Evolutionary conservation across 2,888 invertebrate species (phyloP).

Genomic region (Polia nebulosa): DNA sequence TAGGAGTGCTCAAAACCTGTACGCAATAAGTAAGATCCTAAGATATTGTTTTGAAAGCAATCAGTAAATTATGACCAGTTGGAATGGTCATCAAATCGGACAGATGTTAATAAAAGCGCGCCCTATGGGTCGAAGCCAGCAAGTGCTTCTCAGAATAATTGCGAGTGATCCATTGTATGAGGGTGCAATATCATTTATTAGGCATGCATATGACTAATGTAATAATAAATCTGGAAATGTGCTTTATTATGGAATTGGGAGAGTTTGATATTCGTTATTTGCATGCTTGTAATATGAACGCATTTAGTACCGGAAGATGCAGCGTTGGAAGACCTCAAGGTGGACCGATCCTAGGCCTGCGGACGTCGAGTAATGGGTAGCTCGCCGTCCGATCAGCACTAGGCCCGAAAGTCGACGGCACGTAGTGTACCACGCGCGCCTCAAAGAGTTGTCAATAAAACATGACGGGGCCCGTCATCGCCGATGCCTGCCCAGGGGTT

Average conservation of each 20-base stretch:
- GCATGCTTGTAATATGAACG: not conserved
- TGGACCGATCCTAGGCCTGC: too few species aligned
- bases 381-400: too few species aligned
- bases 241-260: not conserved
- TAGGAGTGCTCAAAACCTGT: too few species aligned
- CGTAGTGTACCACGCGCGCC: too few species aligned
- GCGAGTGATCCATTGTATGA: conserved; percentile 32
- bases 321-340: too few species aligned
- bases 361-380: too few species aligned
- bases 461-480: too few species aligned
- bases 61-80: conserved; percentile 2
- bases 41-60: not conserved
- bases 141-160: conserved; percentile 62
- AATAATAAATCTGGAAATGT: conserved; percentile 46
- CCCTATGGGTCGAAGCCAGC: conserved; percentile 44
- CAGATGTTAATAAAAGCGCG: conserved; percentile 66
- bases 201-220: conserved; percentile 45
- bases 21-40: not conserved
- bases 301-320: too few species aligned
- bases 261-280: not conserved
- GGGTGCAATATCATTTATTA: conserved; percentile 62
- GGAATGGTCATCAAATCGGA: conserved; percentile 51
- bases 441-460: too few species aligned
- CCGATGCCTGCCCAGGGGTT: too few species aligned
- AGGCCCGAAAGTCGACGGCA: too few species aligned